A percentile compares a stretch with the other conserved stretches of the same genome.
phyloP scores from a whole-genome alignment of 2,113 vertebrate species.

The Cheirogaleus medius region DNA sequence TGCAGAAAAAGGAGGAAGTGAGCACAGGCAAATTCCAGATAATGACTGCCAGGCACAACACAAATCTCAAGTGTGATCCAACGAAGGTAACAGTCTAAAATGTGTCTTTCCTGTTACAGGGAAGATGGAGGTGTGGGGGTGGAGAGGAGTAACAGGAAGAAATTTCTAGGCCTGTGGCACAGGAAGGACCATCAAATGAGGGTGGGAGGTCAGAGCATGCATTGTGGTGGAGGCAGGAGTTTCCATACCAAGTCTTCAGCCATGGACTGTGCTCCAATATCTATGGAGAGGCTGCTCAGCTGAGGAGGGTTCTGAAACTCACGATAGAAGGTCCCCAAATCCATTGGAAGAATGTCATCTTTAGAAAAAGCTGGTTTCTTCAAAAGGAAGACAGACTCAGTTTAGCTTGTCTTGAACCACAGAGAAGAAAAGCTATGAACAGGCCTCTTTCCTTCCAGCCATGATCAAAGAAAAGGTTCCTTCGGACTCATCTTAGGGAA shows the following conservation, averaged over 20 bases:
- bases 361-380: constrained; percentile 99
- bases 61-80: background rate
- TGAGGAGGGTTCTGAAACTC: constrained; percentile 99
- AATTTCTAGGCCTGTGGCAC: background rate
- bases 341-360: constrained; percentile 98
- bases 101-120: background rate
- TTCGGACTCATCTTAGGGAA: background rate
- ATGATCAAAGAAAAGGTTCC: background rate
- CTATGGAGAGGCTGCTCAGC: constrained; percentile 95
- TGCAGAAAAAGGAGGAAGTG: background rate
- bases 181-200: background rate
- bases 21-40: background rate
- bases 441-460: background rate
- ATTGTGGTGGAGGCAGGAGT: background rate
- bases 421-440: background rate
- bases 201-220: background rate
- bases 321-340: constrained; percentile 97
- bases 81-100: background rate
- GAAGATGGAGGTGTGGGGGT: background rate
- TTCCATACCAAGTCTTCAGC: constrained; percentile 96
- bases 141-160: no score
- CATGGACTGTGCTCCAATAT: constrained; percentile 98
- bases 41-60: background rate
- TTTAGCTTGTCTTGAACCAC: constrained; percentile 24
- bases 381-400: constrained; percentile 58